A percentile compares a stretch with the other conserved stretches of the same genome.
These are phyloP conservation scores for Ganaspis sp. DNA, from an alignment of 1,140 invertebrate genomes.

Conservation along the genomic window DNA sequence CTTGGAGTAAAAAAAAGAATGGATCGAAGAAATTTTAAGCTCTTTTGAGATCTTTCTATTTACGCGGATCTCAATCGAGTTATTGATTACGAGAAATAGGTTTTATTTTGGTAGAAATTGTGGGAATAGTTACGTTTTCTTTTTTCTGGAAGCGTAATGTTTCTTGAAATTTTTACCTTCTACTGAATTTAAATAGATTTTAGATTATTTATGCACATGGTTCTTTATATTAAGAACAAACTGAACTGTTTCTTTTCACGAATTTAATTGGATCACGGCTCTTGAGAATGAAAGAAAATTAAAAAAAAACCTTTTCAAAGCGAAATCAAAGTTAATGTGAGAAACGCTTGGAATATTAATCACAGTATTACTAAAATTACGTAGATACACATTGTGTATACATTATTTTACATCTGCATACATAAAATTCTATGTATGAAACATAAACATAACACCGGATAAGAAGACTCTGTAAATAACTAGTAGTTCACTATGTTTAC, in stretches of 20 bases:
- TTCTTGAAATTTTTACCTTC: not conserved
- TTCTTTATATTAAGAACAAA: not conserved
- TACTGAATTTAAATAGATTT: constrained; percentile 1
- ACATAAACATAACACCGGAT: constrained; percentile 54
- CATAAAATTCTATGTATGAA: constrained; percentile 46
- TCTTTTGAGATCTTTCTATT: constrained; percentile 8
- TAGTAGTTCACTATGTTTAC: constrained; percentile 66
- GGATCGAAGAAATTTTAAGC: not conserved
- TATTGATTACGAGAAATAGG: not conserved
- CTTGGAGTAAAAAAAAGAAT: constrained; percentile 12
- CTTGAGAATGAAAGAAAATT: constrained; percentile 25
- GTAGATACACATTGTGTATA: constrained; percentile 58
- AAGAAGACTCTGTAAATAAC: constrained; percentile 73
- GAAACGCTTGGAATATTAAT: constrained; percentile 72
- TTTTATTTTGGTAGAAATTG: not conserved
- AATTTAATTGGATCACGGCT: not conserved
- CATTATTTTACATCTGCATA: constrained; percentile 43
- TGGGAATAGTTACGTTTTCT: not conserved
- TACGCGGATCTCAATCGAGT: not conserved
- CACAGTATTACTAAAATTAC: constrained; percentile 75
- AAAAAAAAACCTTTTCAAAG: constrained; percentile 49
- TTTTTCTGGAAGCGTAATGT: not conserved
- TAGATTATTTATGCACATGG: not conserved
- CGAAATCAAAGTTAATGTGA: constrained; percentile 38
- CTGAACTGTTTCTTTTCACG: not conserved